These are phyloP conservation scores for Nibea coibor DNA, from an alignment of 2,113 vertebrate species.

Conservation along the genomic window DNA sequence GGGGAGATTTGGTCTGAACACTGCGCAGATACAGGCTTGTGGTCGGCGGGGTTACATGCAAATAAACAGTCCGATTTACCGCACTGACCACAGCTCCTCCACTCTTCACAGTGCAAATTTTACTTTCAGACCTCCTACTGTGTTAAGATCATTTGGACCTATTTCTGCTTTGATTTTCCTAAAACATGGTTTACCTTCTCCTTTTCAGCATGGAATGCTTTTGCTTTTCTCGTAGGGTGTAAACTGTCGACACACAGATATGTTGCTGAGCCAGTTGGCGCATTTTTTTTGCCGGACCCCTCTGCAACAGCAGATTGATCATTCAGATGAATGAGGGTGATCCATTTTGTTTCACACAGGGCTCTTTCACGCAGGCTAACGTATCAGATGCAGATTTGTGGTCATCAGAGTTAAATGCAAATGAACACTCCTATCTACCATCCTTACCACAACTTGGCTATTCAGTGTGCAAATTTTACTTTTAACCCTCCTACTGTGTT, in stretches of 20 bases:
- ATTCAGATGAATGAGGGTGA: not conserved
- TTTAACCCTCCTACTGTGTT: too few relatives aligned
- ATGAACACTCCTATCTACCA: constrained; percentile 1
- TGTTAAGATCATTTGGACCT: too few relatives aligned
- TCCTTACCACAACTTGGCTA: not conserved
- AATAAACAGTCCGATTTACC: not conserved
- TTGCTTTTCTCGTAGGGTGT: too few relatives aligned
- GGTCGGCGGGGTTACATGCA: not conserved
- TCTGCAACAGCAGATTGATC: not conserved
- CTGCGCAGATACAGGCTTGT: not conserved
- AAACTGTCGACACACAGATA: too few relatives aligned
- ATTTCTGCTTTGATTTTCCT: too few relatives aligned
- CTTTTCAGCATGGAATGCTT: too few relatives aligned
- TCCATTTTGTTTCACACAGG: not conserved
- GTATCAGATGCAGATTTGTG: not conserved
- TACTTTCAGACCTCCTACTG: too few relatives aligned
- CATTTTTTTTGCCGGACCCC: too few relatives aligned
- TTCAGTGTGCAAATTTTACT: not conserved
- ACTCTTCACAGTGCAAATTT: not conserved
- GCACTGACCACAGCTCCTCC: not conserved
- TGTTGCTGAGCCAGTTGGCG: too few relatives aligned
- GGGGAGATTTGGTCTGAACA: not conserved
- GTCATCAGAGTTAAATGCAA: not conserved
- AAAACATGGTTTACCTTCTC: too few relatives aligned
- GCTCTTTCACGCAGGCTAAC: too few relatives aligned